Percentiles rank a stretch among this genome's conserved stretches.
Evolutionary conservation across 92 coral and sea anemone species (phyloP).

Genomic region (Palythoa heliodiscus): DNA sequence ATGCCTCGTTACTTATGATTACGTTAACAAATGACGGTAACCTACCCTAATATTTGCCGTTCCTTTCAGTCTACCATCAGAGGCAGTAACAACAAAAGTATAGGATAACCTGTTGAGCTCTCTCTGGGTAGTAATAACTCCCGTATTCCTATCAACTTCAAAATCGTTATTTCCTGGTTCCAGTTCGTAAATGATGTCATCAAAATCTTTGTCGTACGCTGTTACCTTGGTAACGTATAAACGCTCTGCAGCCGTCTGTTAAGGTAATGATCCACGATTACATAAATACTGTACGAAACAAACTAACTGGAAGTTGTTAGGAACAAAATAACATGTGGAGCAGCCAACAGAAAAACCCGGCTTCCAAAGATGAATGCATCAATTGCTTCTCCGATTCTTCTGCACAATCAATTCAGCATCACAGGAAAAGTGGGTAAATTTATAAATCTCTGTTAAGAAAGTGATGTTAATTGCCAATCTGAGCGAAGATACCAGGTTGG

Average conservation of each 20-base stretch:
- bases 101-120: conserved; percentile 56
- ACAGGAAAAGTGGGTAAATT: too few relatives aligned
- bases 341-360: too few relatives aligned
- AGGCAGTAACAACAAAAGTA: conserved; percentile 81
- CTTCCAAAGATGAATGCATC: too few relatives aligned
- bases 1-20: too few relatives aligned
- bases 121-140: conserved; percentile 62
- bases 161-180: conserved; percentile 58
- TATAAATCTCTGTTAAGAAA: too few relatives aligned
- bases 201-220: conserved; percentile 56
- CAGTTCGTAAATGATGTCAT: conserved; percentile 61
- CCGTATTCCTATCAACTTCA: conserved; percentile 61
- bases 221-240: conserved; percentile 57
- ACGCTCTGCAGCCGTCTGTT: not conserved
- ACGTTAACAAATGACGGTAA: not conserved
- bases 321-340: too few relatives aligned
- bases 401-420: too few relatives aligned
- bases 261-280: not conserved
- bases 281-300: not conserved
- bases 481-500: too few relatives aligned
- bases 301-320: not conserved
- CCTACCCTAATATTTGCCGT: conserved; percentile 29
- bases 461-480: too few relatives aligned
- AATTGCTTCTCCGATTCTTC: too few relatives aligned
- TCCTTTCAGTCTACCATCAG: conserved; percentile 61